phyloP scores from a whole-genome alignment of 2,888 invertebrate species.

The Elegia similella region DNA sequence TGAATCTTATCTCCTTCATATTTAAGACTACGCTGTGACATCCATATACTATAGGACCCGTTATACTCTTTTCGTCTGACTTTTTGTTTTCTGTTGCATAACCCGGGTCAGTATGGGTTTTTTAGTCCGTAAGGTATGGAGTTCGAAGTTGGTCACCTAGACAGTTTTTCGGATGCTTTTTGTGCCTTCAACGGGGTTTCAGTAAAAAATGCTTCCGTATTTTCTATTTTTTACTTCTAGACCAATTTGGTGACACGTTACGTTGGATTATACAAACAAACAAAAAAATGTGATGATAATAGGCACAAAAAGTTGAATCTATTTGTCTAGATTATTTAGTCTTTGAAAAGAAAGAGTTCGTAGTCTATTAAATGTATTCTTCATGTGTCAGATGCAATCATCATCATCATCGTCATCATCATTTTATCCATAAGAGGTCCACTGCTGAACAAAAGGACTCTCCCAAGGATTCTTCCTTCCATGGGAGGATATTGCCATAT shows the following conservation, averaged over 20 bases:
- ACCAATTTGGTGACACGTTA: background rate
- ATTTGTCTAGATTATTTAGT: too few species aligned
- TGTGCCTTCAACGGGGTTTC: conserved; percentile 11
- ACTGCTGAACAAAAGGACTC: too few species aligned
- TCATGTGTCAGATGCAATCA: too few species aligned
- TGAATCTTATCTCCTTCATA: conserved; percentile 15
- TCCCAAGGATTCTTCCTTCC: too few species aligned
- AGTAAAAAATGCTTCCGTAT: conserved; percentile 14
- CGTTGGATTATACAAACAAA: background rate
- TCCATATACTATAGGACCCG: conserved; percentile 53
- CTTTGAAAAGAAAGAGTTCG: too few species aligned
- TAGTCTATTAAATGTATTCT: too few species aligned
- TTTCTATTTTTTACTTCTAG: conserved; percentile 4
- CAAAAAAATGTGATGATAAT: too few species aligned
- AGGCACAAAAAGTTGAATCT: too few species aligned
- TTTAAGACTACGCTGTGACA: conserved; percentile 16
- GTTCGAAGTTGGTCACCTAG: conserved; percentile 16
- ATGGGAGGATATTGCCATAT: too few species aligned
- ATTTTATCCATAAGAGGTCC: too few species aligned
- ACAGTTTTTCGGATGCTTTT: conserved; percentile 23
- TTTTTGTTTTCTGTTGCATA: conserved; percentile 55
- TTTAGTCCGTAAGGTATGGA: conserved; percentile 20
- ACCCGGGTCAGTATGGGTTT: conserved; percentile 40
- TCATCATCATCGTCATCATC: too few species aligned
- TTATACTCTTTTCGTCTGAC: conserved; percentile 63